phyloP scores from a whole-genome alignment of 2,888 invertebrate species.

The Ctenicera cuprea region DNA sequence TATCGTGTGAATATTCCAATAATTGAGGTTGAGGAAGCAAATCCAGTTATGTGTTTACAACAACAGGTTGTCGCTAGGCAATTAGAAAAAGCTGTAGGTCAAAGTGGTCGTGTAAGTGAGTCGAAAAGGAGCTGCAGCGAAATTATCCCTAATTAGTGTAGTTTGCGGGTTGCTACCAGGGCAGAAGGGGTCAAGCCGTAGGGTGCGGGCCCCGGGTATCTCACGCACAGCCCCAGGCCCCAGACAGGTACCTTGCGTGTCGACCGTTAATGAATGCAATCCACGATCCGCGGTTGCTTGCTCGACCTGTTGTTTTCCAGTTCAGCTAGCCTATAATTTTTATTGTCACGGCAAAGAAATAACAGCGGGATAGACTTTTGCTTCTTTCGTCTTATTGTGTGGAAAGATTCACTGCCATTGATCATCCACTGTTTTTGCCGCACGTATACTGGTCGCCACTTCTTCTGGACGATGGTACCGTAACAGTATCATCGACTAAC shows the following conservation, averaged over 20 bases:
- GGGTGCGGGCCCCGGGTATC: slow-evolving; percentile 62
- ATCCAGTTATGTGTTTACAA: slow-evolving; percentile 44
- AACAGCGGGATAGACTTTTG: slow-evolving; percentile 74
- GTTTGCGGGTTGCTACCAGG: slow-evolving; percentile 61
- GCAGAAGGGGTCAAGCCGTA: slow-evolving; percentile 62
- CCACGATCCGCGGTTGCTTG: slow-evolving; percentile 73
- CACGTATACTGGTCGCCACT: slow-evolving; percentile 56
- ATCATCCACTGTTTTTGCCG: slow-evolving; percentile 63
- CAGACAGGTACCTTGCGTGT: slow-evolving; percentile 72
- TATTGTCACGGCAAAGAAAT: slow-evolving; percentile 77
- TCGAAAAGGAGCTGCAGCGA: slow-evolving; percentile 49
- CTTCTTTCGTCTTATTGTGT: slow-evolving; percentile 67
- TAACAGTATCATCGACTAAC: slow-evolving; percentile 36
- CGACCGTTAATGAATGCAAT: slow-evolving; percentile 77
- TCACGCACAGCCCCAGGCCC: slow-evolving; percentile 61
- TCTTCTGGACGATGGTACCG: slow-evolving; percentile 34
- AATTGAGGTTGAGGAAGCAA: slow-evolving; percentile 45
- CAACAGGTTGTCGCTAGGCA: slow-evolving; percentile 46
- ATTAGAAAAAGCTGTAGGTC: slow-evolving; percentile 39
- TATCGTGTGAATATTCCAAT: slow-evolving; percentile 45
- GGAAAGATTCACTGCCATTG: slow-evolving; percentile 69
- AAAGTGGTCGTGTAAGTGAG: slow-evolving; percentile 25
- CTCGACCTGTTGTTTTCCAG: slow-evolving; percentile 78
- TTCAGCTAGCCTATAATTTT: slow-evolving; percentile 79
- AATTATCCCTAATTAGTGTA: slow-evolving; percentile 61